Evolutionary conservation across 2,113 vertebrate species (phyloP).

Genomic region (Callipepla californica): DNA sequence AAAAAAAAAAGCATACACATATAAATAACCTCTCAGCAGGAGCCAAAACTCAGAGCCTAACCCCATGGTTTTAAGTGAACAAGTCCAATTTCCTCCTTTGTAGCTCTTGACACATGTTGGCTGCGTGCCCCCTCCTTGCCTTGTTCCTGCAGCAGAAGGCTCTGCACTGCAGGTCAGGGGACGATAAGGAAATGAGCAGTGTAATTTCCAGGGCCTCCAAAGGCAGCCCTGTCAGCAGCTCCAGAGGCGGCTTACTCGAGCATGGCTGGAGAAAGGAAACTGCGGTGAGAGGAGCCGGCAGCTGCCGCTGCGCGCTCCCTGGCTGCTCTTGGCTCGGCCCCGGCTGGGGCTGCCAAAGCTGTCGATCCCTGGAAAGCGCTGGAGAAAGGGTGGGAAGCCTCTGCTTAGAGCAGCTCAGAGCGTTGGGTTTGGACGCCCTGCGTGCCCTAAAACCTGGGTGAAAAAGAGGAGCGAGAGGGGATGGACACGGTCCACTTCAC

Average conservation of each 20-base stretch:
- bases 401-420: background rate
- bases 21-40: constrained; percentile 80
- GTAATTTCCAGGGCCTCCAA: constrained; percentile 77
- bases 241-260: constrained; percentile 72
- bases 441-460: background rate
- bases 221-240: constrained; percentile 77
- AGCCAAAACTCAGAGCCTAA: constrained; percentile 79
- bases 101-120: constrained; percentile 80
- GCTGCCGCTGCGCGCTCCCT: constrained; percentile 21
- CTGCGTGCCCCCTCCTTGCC: constrained; percentile 69
- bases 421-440: background rate
- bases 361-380: fast-evolving
- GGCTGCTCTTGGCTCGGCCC: constrained; percentile 19
- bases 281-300: constrained; percentile 34
- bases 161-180: constrained; percentile 61
- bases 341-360: background rate
- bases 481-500: background rate
- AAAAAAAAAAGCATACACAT: constrained; percentile 31
- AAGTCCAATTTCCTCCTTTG: constrained; percentile 83
- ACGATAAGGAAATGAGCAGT: constrained; percentile 75
- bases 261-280: constrained; percentile 58
- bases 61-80: constrained; percentile 76
- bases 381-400: background rate
- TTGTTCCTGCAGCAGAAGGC: constrained; percentile 76
- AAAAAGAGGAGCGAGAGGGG: no score